phyloP scores from a whole-genome alignment of 1,140 invertebrate species.

The Drosophila melanica region DNA sequence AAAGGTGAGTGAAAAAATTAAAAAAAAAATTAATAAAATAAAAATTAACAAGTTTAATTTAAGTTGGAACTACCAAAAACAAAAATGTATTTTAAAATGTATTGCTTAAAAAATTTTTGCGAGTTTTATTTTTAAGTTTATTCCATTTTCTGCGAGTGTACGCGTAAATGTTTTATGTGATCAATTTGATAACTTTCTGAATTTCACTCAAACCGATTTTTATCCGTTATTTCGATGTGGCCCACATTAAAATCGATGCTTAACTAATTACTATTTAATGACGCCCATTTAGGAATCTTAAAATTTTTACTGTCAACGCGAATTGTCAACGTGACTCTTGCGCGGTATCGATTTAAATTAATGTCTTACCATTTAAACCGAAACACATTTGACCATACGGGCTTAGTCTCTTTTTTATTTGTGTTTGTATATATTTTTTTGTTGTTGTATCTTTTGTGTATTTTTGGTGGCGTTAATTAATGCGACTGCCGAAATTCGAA shows the following conservation, averaged over 20 bases:
- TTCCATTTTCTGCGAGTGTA: not conserved
- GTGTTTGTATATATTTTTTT: no score
- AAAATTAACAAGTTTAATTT: no score
- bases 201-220: not conserved
- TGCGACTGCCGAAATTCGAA: constrained; percentile 49
- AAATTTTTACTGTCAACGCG: constrained; percentile 44
- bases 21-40: no score
- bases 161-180: not conserved
- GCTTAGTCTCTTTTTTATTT: constrained; percentile 30
- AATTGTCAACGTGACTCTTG: constrained; percentile 4
- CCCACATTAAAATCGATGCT: constrained; percentile 23
- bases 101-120: no score
- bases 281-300: constrained; percentile 47
- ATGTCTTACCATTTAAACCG: constrained; percentile 60
- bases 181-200: constrained; percentile 7
- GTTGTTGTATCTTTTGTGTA: constrained; percentile 15
- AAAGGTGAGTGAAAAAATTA: no score
- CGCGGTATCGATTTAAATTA: constrained; percentile 52
- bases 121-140: no score
- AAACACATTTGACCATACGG: constrained; percentile 46
- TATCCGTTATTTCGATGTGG: constrained; percentile 16
- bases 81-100: no score
- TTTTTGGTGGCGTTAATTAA: constrained; percentile 57
- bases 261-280: constrained; percentile 62
- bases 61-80: no score